Percentiles rank a stretch among this genome's conserved stretches.
phyloP scores from a whole-genome alignment of 2,113 vertebrate species.

The Dolichallabes microphthalmus region DNA sequence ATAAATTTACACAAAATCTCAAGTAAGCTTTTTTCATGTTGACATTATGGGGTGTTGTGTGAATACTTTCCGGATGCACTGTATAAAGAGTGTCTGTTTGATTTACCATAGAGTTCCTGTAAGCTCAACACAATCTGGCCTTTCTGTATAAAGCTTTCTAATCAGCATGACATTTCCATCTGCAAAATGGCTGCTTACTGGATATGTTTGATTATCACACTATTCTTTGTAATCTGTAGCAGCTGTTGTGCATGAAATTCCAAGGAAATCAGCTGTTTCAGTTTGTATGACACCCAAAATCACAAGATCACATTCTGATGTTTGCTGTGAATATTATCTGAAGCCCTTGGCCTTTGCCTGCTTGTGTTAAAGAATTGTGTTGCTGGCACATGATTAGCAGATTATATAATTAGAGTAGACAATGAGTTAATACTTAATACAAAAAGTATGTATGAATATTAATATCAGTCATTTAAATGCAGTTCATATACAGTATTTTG shows the following conservation, averaged over 20 bases:
- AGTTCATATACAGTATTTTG: background rate
- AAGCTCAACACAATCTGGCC: no score
- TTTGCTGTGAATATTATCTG: background rate
- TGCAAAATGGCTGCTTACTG: background rate
- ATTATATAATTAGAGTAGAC: background rate
- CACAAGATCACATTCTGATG: background rate
- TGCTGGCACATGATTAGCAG: background rate
- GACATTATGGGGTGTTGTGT: no score
- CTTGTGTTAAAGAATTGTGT: background rate
- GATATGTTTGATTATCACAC: background rate
- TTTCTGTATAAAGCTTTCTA: background rate
- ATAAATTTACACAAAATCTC: no score
- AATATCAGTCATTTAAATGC: slow-evolving; percentile 1
- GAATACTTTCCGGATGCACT: no score
- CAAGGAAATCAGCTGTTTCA: background rate
- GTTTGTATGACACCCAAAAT: background rate
- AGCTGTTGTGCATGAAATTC: background rate
- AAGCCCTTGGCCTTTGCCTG: background rate
- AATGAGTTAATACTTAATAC: background rate
- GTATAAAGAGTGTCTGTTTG: background rate
- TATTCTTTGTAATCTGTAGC: background rate
- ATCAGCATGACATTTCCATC: background rate
- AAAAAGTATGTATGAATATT: background rate
- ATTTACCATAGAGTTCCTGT: background rate
- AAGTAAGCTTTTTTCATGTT: no score